Percentiles rank a stretch among this genome's conserved stretches.
Evolutionary conservation across 1,140 invertebrate species (phyloP).

Genomic region (Colletes latitarsis): DNA sequence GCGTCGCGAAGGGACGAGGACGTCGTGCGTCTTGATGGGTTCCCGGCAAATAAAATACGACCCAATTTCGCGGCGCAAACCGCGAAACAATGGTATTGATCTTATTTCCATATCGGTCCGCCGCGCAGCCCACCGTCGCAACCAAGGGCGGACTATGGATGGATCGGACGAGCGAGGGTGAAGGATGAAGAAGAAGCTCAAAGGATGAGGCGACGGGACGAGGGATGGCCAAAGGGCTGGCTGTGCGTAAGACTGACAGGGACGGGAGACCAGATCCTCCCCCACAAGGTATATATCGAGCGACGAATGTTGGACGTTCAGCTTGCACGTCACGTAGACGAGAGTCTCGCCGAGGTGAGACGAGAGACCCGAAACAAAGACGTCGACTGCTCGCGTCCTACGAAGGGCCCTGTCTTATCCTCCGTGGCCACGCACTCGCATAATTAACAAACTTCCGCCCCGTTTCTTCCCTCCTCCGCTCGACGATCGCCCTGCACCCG

Average conservation of each 20-base stretch:
- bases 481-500: constrained; percentile 36
- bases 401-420: constrained; percentile 41
- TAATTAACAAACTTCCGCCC: constrained; percentile 66
- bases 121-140: neutral
- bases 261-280: constrained; percentile 51
- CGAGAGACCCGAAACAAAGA: constrained; percentile 60
- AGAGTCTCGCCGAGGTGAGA: constrained; percentile 64
- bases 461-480: constrained; percentile 47
- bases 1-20: constrained; percentile 18
- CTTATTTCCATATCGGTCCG: constrained; percentile 79
- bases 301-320: constrained; percentile 79
- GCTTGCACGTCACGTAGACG: constrained; percentile 78
- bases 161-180: constrained; percentile 13
- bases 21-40: constrained; percentile 44
- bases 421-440: constrained; percentile 55
- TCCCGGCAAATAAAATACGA: constrained; percentile 72
- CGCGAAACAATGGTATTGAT: constrained; percentile 81
- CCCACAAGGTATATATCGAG: constrained; percentile 78
- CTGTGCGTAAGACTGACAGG: constrained; percentile 17
- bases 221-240: constrained; percentile 29
- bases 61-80: constrained; percentile 74
- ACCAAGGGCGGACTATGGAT: neutral
- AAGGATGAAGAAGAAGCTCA: constrained; percentile 37
- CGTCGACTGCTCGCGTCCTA: constrained; percentile 12
- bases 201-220: constrained; percentile 53